Base-by-base conservation (phyloP, 2,888 invertebrate species). In the Herminia tarsipennalis region DNA sequence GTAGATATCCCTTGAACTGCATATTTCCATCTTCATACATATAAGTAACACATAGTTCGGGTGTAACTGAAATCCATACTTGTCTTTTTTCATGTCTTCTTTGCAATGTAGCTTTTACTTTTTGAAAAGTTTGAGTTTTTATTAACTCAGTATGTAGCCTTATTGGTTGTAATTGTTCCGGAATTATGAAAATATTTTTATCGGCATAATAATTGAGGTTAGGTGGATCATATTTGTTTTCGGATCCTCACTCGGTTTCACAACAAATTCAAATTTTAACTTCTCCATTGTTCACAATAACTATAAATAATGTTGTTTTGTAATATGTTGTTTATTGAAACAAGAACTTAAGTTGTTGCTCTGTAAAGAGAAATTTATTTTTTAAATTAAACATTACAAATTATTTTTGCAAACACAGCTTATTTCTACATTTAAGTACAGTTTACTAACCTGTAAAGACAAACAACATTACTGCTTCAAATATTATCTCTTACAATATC, bases 21-120 rank as follows among this genome's bases (percentile, higher is more conserved):
- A 56, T 49, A 42, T 62, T 58, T 36, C 52, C 52, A 45, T 62
- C 62, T 27, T 52, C 48, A 50, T 60, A 54, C 14, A 44, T 32
- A 30, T 30, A 17, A 18, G 17, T 9, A 1, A 8, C 28, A 17
- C 16, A 22, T 29, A 60, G 25, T 10, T 64, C 56, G 3, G 36
- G 41, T 21, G 50, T 46, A 9, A 58, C 1, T 5, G 60, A 40
- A 17, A 64, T 56, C 56, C 64, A 60, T 6, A 64, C 53, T 27
- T 50, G 48, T 49, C 59, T 8, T 44, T 48, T 47, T 48, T 36
- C 50, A 42, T 56, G 56, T 43, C 55, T 42, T 41, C 34, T 55
- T n/a, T n/a, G n/a, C n/a, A n/a, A n/a, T n/a, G n/a, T n/a, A n/a
- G n/a, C n/a, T n/a, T n/a, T n/a, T n/a, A 62, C 37, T 46, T 43